These are phyloP conservation scores for Palythoa grandis DNA, from an alignment of 92 coral and sea anemone genomes.

Conservation along the genomic window DNA sequence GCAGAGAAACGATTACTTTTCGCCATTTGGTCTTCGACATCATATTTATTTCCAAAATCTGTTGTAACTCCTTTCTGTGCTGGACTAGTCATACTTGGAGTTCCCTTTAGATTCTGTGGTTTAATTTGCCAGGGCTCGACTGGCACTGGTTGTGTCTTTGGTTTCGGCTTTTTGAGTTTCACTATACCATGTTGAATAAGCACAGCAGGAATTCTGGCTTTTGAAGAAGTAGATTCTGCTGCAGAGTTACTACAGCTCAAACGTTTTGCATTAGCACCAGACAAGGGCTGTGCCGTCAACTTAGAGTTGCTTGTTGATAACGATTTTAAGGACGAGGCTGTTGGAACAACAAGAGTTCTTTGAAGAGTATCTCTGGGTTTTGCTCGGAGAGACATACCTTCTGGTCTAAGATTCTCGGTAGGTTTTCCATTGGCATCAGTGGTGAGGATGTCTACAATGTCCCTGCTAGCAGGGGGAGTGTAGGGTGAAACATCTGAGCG, in stretches of 20 bases:
- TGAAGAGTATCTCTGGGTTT: slow-evolving; percentile 7
- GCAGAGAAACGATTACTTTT: neutral
- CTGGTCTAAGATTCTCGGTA: slow-evolving; percentile 14
- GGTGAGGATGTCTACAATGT: neutral
- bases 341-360: slow-evolving; percentile 40
- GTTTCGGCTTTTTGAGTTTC: slow-evolving; percentile 14
- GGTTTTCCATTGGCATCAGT: slow-evolving; percentile 29
- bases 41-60: neutral
- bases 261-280: neutral
- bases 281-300: neutral
- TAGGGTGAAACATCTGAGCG: neutral
- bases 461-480: neutral
- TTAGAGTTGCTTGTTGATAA: slow-evolving; percentile 1
- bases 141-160: neutral
- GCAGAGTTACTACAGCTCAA: neutral
- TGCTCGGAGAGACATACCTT: slow-evolving; percentile 26
- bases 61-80: neutral
- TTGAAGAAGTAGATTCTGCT: slow-evolving; percentile 14
- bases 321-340: neutral
- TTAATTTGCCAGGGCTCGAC: neutral
- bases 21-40: neutral
- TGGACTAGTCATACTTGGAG: neutral
- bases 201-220: slow-evolving; percentile 31
- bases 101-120: neutral
- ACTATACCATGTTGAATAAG: slow-evolving; percentile 45